Base-by-base conservation (phyloP, 2,797 vertebrate species). In the Artibeus jamaicensis region DNA sequence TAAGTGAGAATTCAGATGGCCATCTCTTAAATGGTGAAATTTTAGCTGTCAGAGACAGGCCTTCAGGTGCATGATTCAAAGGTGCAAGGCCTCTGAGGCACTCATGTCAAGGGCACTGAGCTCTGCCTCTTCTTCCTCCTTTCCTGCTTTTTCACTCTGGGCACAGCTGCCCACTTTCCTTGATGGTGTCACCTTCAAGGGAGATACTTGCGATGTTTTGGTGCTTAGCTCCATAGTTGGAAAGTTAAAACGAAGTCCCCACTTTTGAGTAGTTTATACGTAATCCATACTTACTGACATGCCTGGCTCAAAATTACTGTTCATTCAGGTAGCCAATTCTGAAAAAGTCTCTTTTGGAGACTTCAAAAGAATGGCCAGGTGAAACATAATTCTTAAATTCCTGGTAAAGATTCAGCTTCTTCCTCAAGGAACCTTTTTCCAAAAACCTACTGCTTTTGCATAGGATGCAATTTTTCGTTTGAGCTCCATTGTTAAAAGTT, bases 381-480 rank as follows among this genome's bases (percentile, higher is more conserved):
- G 50, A 76, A 94, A 89, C 8, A 7, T 62, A 57, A 55, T 68
- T 93, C 81, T 95, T 88, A 62, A 74, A 78, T 93, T 77, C 48
- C 34, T 53, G n/a, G 16, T 76, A 59, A 79, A 57, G 81, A 26
- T 84, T 83, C 29, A 73, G 22, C 29, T 21, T 81, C 44, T 83
- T 77, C 46, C 16, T 87, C 18, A 32, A 3, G 14, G 62, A 62
- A 74, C 0, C 3, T 24, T 86, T 57, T 44, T 37, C 37, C 9
- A n/a, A 71, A 71, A 67, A 71, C 14, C n/a, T 34, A 3, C 10
- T 91, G 12, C 32, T 94, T 91, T 91, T 76, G 42, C 44, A n/a
- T 67, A 21, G 11, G n/a, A 55, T 32, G 26, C 42, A 91, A 71
- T 73, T 74, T 50, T 53, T 81, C 70, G 0, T 76, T 57, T 53